Base-by-base conservation (phyloP, 1,140 invertebrate species). In the Atta colombica region DNA sequence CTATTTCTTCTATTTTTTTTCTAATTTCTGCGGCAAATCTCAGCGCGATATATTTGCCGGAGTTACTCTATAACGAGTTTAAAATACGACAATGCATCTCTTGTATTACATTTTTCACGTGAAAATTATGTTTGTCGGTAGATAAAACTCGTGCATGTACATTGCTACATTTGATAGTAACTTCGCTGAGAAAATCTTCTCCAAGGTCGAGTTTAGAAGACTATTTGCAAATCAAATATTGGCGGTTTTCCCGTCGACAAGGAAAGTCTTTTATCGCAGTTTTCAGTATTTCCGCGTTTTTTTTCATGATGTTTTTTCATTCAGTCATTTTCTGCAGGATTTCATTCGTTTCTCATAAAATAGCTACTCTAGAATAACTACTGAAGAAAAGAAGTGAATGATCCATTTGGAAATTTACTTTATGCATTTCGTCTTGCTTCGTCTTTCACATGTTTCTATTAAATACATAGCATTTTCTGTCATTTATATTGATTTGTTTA, bases 371-470 rank as follows among this genome's bases (percentile, higher is more conserved):
- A 35, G 35, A 39, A 39, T 7, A 39, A 7, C 35, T 39, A 35
- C 4, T 72, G 25, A 53, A 16, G 18, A 31, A 18, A 58, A 58
- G 60, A 25, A 14, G 18, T 18, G 16, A 55, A 55, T 39, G 14
- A 16, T 77, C 14, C 16, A 60, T 14, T 77, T n/a, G n/a, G 18
- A 74, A 74, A 74, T 74, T 10, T 74, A 74, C n/a, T 58, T 74
- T 58, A 21, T 28, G 18, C 6, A 4, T 55, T 58, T 6, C 6
- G 10, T 35, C 28, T 10, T 14, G n/a, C n/a, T 68, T 12, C 4
- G 35, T 21, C 12, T 68, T 68, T 68, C n/a, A 39, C 18, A 8
- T 55, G 2, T 74, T 74, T 74, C 18, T 74, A 55, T 4, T 45
- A 39, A 35, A 65, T 65, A 31, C 14, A 6, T 63, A 31, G 14